Conservation (phyloP, 2,113 vertebrate genomes). For the Orycteropus afer region DNA sequence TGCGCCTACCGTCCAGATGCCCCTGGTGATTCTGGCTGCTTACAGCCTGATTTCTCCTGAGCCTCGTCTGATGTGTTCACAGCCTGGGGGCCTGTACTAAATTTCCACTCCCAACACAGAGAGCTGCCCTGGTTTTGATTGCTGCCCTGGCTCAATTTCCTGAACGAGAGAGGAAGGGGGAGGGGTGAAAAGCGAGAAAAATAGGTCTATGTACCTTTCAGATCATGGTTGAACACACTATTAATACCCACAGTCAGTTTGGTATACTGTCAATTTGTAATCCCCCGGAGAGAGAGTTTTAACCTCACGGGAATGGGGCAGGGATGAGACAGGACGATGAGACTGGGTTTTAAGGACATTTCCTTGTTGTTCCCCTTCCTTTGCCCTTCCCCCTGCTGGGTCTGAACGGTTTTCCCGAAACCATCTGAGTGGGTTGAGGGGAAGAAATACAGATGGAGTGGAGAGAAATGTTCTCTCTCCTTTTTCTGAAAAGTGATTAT, state of each 20-base stretch:
- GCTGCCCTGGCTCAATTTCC: background rate
- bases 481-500: conserved; percentile 24
- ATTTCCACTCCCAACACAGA: background rate
- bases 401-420: background rate
- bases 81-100: background rate
- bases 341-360: background rate
- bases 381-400: background rate
- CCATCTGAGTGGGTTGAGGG: conserved; percentile 7
- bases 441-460: background rate
- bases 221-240: background rate
- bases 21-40: background rate
- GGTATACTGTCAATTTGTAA: background rate
- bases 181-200: background rate
- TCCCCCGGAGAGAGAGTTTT: background rate
- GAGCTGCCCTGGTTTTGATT: background rate
- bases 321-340: background rate
- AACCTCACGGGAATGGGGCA: background rate
- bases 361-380: too few species aligned
- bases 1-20: background rate
- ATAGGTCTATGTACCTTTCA: background rate
- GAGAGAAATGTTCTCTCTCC: background rate
- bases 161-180: background rate
- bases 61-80: background rate
- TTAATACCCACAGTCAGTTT: background rate
- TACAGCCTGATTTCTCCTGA: background rate